phyloP scores from a whole-genome alignment of 2,888 invertebrate species.

The Aleiodes leptofemur region DNA sequence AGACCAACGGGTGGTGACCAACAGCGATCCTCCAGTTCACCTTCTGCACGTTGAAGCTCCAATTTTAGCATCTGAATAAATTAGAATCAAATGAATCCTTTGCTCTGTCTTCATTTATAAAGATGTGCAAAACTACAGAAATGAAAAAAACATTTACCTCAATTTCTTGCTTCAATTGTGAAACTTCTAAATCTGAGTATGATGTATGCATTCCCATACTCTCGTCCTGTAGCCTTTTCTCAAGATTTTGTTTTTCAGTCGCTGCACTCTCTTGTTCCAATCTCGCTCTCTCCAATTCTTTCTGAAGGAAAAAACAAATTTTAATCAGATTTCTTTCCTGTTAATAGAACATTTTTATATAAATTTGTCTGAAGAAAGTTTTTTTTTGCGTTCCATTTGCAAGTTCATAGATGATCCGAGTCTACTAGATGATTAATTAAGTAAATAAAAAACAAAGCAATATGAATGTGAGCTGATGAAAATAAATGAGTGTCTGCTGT shows the following conservation, averaged over 20 bases:
- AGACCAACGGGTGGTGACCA: conserved; percentile 93
- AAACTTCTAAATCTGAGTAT: conserved; percentile 88
- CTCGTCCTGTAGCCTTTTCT: conserved; percentile 85
- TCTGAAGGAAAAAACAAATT: conserved; percentile 62
- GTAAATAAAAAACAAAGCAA: not conserved
- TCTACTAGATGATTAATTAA: not conserved
- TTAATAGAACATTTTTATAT: not conserved
- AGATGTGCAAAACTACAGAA: not conserved
- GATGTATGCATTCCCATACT: conserved; percentile 85
- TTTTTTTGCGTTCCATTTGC: not conserved
- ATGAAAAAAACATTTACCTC: conserved; percentile 77
- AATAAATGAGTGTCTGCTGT: not conserved
- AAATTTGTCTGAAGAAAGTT: not conserved
- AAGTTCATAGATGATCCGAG: not conserved
- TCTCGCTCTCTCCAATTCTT: conserved; percentile 87
- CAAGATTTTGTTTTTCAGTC: conserved; percentile 88
- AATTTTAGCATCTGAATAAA: conserved; percentile 82
- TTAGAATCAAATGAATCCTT: not conserved
- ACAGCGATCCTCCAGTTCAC: conserved; percentile 91
- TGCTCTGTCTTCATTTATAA: not conserved
- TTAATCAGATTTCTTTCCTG: too few relatives aligned
- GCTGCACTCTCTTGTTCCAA: conserved; percentile 89
- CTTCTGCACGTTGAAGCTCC: conserved; percentile 91
- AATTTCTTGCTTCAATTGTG: conserved; percentile 89
- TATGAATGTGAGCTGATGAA: not conserved